These are phyloP conservation scores for Mycteria americana DNA, from an alignment of 2,797 vertebrate species.

Conservation along the genomic window DNA sequence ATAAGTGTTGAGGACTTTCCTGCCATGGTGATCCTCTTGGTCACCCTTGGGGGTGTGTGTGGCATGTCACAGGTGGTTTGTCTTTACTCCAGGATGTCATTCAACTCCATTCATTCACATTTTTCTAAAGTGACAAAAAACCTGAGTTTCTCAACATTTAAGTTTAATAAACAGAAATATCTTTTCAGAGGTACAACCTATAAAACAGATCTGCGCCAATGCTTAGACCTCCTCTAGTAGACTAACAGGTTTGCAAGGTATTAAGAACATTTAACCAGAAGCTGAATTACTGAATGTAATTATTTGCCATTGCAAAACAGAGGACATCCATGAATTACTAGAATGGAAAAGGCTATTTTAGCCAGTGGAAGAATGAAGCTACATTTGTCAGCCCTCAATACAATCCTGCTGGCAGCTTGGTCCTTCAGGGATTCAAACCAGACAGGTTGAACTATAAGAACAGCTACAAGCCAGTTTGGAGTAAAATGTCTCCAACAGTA, in stretches of 20 bases:
- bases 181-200: not conserved
- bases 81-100: not conserved
- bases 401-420: not conserved
- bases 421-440: not conserved
- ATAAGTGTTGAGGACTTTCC: not conserved
- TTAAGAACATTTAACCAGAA: not conserved
- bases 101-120: not conserved
- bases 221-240: not conserved
- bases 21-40: not conserved
- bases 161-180: not conserved
- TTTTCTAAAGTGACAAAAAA: not conserved
- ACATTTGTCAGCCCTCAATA: not conserved
- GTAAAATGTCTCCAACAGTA: not conserved
- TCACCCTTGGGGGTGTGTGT: not conserved
- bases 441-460: not conserved
- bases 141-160: not conserved
- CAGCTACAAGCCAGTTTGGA: not conserved
- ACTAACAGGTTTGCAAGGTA: not conserved
- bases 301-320: not conserved
- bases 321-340: not conserved
- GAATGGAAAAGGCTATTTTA: not conserved
- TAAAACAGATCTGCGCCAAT: not conserved
- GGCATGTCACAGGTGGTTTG: not conserved
- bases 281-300: not conserved
- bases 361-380: not conserved